These are phyloP conservation scores for Sminthurinus aureus DNA, from an alignment of 2,888 invertebrate genomes.

Conservation along the genomic window DNA sequence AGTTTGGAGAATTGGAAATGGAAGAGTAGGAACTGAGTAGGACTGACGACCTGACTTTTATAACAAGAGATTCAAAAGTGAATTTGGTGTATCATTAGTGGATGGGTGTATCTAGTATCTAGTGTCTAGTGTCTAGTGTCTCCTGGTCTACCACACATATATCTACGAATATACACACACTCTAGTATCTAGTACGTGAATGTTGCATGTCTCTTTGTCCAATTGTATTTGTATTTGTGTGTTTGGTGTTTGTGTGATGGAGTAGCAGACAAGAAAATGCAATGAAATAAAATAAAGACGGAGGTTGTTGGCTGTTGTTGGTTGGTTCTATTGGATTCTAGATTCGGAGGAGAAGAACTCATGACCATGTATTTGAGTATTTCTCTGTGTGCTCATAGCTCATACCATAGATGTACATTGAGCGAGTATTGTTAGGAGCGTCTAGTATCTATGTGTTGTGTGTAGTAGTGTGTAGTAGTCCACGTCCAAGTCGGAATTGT, in stretches of 20 bases:
- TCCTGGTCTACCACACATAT: neutral
- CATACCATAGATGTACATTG: too few relatives aligned
- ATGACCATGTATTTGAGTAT: neutral
- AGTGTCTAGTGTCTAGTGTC: neutral
- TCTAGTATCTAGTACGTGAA: neutral
- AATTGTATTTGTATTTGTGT: conserved; percentile 1
- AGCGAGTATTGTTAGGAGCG: too few relatives aligned
- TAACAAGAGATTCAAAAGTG: neutral
- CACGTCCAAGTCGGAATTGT: too few relatives aligned
- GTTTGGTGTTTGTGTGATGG: neutral
- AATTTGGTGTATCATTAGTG: neutral
- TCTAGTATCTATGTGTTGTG: too few relatives aligned
- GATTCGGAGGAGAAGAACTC: neutral
- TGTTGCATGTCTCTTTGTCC: neutral
- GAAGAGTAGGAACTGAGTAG: too few relatives aligned
- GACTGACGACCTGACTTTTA: too few relatives aligned
- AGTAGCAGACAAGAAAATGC: neutral
- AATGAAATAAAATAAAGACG: neutral
- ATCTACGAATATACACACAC: too few relatives aligned
- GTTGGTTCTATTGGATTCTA: neutral
- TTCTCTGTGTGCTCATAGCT: too few relatives aligned
- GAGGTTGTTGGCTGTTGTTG: neutral
- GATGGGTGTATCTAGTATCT: too few relatives aligned
- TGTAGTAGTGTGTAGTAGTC: too few relatives aligned
- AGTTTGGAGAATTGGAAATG: too few relatives aligned